Base-by-base conservation (phyloP, 2,113 vertebrate genomes). In the Mustela nigripes region DNA sequence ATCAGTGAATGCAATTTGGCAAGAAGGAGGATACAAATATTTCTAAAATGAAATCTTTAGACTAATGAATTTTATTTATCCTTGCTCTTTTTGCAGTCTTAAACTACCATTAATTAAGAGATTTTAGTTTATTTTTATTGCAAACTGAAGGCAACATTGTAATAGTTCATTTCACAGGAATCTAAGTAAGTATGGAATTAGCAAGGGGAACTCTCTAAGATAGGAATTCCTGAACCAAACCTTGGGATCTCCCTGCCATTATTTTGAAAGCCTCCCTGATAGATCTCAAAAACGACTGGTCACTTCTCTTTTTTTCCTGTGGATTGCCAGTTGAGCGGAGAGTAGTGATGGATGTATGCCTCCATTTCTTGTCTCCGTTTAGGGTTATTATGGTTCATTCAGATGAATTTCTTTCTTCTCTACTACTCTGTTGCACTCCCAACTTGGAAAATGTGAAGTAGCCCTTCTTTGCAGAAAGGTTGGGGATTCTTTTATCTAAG, bases 1-100 rank as follows among this genome's bases (percentile, higher is more conserved):
- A 97, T 98, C 90, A 93, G 94, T 94, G 76, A 97, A 97, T 94
- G 58, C 45, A 95, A 95, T 97, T 96, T 98, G 94, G 96, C 88
- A 98, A 94, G 97, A 97, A 96, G 76, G 78, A 97, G 78, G 56
- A 82, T 92, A 97, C 69, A 97, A 67, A 96, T 98, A 98, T 96
- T 98, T 95, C 90, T 94, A 93, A 97, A 94, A 86, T 97, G 85
- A 98, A 95, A 93, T 95, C 60, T 96, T 97, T 92, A 94, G 94
- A 94, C 81, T 97, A 95, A 96, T 97, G 91, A 15, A 93, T 97
- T 97, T 98, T 90, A 96, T 95, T 96, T 96, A 96, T 96, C 15
- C 78, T 95, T 98, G 97, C 84, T 97, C 90, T 97, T 97, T 97
- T 97, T 97, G 56, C 31, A 97, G 91, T 79, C 88, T 93, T 93